Evolutionary conservation across 2,888 invertebrate species (phyloP).

Genomic region (Parnassius orleans): DNA sequence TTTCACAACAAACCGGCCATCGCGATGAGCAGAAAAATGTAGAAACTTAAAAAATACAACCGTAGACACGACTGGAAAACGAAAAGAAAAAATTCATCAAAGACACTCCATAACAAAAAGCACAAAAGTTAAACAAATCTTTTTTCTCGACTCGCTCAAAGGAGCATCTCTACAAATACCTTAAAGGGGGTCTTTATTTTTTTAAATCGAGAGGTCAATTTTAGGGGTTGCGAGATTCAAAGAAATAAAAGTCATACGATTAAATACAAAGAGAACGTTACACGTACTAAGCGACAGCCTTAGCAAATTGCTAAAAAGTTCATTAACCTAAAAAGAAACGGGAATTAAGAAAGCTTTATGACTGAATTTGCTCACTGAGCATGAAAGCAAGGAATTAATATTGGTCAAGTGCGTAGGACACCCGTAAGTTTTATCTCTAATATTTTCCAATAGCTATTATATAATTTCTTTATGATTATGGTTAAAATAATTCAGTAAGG

Average conservation of each 20-base stretch:
- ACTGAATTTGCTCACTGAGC: slow-evolving; percentile 24
- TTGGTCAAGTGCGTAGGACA: too few species aligned
- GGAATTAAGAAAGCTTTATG: slow-evolving; percentile 14
- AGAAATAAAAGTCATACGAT: slow-evolving; percentile 26
- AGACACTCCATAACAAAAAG: slow-evolving; percentile 24
- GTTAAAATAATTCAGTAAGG: too few species aligned
- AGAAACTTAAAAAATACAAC: slow-evolving; percentile 11
- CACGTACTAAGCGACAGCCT: not conserved
- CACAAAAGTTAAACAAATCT: slow-evolving; percentile 29
- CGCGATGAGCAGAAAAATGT: slow-evolving; percentile 8
- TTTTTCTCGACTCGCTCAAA: slow-evolving; percentile 28
- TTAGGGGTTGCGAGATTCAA: slow-evolving; percentile 28
- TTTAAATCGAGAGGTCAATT: slow-evolving; percentile 36
- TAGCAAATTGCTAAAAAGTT: slow-evolving; percentile 25
- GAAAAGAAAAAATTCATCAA: slow-evolving; percentile 29
- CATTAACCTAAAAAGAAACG: slow-evolving; percentile 12
- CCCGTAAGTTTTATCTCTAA: too few species aligned
- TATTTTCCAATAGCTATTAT: too few species aligned
- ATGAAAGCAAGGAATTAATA: slow-evolving; percentile 9
- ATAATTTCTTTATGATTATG: too few species aligned
- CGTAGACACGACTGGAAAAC: slow-evolving; percentile 39
- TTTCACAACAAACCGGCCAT: slow-evolving; percentile 3
- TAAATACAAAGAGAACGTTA: not conserved
- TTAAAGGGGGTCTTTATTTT: slow-evolving; percentile 33
- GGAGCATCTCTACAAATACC: slow-evolving; percentile 36